Base-by-base conservation (phyloP, 2,888 invertebrate genomes). In the Tenthredo mesomela region DNA sequence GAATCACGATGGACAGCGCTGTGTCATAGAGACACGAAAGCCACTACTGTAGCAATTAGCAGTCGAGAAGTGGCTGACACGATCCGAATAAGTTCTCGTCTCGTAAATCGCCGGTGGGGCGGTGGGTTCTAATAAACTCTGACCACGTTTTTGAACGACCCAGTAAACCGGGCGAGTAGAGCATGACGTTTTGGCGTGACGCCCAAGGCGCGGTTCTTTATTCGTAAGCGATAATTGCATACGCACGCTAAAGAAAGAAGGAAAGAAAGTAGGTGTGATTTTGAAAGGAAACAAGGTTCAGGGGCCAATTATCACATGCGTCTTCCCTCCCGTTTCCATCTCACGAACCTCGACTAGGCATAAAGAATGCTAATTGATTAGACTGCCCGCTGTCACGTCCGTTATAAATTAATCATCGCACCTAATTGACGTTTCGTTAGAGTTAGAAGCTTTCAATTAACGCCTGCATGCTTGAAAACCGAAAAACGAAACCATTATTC, bases 61-160 rank as follows among this genome's bases (percentile, higher is more conserved):
- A 87, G 85, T 86, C 87, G 65, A 71, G 73, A 84, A 86, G 86
- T 86, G 88, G 84, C 77, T 86, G 87, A 87, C 88, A 88, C 86
- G 84, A 82, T 87, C 86, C 82, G 82, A 87, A 87, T 88, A 50
- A 50, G 77, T 77, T 77, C 50, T 54, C 77, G 77, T 77, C 77
- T 77, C 77, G 50, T 77, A 77, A 77, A 77, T 77, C 40, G 25
- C 9, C 15, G 73, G 40, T 29, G 12, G 25, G 4, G 3, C 54
- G 77, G 25, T 25, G 50, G n/a, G 67, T 10, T 67, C 18, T 73
- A 40, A 73, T 61, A 80, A 80, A 80, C 80, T 40, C 80, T 25
- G 80, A 40, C 33, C 80, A 80, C 80, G 80, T 80, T 61, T 58
- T 61, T 40, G 21, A 25, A 61, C 80, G 80, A 80, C 80, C 80